Conservation (phyloP, 2,113 vertebrate species). For the Steatornis caripensis region DNA sequence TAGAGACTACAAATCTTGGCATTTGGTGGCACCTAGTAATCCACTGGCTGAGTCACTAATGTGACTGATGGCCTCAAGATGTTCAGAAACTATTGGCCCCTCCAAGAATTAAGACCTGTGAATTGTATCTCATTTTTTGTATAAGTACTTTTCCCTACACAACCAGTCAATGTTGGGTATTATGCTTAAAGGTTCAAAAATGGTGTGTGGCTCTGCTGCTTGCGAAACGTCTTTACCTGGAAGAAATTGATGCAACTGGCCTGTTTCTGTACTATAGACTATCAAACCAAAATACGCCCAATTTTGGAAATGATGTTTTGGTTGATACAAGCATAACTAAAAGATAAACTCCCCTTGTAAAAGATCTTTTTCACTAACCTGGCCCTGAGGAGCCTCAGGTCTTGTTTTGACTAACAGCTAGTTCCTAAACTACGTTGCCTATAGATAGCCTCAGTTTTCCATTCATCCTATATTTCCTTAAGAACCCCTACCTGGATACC, state of each 20-base stretch:
- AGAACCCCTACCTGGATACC: neutral
- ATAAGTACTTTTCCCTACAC: neutral
- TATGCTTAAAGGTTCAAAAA: neutral
- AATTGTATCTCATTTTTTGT: neutral
- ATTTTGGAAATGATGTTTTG: neutral
- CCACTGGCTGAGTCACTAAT: neutral
- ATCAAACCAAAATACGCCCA: too few species aligned
- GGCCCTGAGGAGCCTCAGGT: neutral
- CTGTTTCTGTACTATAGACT: neutral
- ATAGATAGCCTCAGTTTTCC: neutral
- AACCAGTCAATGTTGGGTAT: neutral
- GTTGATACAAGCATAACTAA: neutral
- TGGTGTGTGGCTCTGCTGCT: neutral
- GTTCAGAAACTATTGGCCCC: neutral
- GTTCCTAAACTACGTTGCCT: neutral
- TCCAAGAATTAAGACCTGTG: neutral
- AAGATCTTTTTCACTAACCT: neutral
- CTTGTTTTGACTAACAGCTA: neutral
- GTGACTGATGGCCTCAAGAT: neutral
- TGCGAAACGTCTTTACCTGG: neutral
- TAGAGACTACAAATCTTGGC: constrained; percentile 23
- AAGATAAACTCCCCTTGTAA: neutral
- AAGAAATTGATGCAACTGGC: neutral
- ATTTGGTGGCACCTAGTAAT: constrained; percentile 40
- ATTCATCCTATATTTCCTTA: neutral